Evolutionary conservation across 1,140 invertebrate genomes (phyloP), one percentile per base, ranked within the genome.

Genomic region (Nasonia longicornis): DNA sequence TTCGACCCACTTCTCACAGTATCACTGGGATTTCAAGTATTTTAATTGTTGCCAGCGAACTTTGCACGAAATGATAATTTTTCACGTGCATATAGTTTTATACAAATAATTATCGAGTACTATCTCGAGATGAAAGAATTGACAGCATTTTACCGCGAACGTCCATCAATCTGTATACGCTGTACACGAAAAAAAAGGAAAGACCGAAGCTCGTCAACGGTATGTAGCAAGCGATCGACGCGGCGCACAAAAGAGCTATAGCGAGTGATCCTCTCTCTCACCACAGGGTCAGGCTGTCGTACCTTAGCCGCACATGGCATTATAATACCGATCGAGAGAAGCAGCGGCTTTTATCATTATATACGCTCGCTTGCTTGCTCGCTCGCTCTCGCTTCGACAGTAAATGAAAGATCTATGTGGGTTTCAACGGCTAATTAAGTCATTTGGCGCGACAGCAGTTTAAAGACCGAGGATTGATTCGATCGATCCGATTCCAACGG

Each of bases 381-480:
- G 71, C 71, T 7, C 38, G 31, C 20, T 35, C 20, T 35, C 16
- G 29, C 10, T 58, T 35, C 52, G 70, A 72, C 77, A 42, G 69
- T 45, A 42, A 79, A 63, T 79, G 69, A 79, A 79, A 58, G 77
- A 79, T 79, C 69, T 64, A 38, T 72, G 52, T 79, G 69, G 77
- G 52, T 58, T 80, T 45, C 71, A 80, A 80, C 63, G 72, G 72
- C 72, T 80, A 80, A 80, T 80, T 75, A 80, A 80, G 79, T 75
- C 64, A 80, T 80, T 80, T 75, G 79, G 38, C 42, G 64, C 42
- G 79, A 75, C 79, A 75, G 79, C 72, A 69, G 72, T 69, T 80
- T 80, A 80, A 71, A 75, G 48, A 35, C 64, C 45, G 35, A 80
- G 26, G 79, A 80, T 75, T 75, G 72, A 80, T 80, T 74, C 71